A percentile compares a stretch with the other conserved stretches of the same genome.
Evolutionary conservation across 2,113 vertebrate genomes (phyloP).

Genomic region (Anoura caudifer): DNA sequence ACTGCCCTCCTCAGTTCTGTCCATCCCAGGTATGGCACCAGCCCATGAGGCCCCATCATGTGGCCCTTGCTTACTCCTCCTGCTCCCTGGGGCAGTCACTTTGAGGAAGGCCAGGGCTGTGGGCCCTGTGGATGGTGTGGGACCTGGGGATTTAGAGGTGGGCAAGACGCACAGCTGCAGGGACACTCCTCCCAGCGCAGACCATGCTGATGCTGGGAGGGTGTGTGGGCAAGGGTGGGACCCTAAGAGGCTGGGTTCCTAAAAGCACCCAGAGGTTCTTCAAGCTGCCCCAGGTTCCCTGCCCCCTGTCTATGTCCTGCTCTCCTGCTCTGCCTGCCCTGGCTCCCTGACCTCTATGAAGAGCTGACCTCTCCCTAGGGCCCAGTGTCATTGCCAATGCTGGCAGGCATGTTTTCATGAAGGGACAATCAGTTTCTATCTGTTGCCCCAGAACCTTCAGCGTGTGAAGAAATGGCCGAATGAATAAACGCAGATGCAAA

Average conservation of each 20-base stretch:
- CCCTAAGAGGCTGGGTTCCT: too few relatives aligned
- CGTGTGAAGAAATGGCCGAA: not conserved
- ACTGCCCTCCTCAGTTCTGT: not conserved
- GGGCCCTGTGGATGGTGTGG: fast-evolving
- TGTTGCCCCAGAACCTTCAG: not conserved
- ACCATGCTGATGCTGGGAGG: fast-evolving
- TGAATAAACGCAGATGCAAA: fast-evolving
- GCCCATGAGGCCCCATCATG: not conserved
- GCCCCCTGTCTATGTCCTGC: not conserved
- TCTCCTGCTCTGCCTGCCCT: not conserved
- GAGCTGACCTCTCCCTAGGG: not conserved
- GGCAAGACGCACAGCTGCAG: not conserved
- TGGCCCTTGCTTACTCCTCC: not conserved
- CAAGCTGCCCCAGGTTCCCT: fast-evolving
- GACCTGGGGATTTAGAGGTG: not conserved
- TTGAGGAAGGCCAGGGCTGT: too few relatives aligned
- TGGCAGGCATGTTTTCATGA: not conserved
- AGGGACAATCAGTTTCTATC: too few relatives aligned
- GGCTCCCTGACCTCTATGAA: not conserved
- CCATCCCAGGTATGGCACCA: not conserved
- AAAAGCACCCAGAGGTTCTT: not conserved
- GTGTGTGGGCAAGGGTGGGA: too few relatives aligned
- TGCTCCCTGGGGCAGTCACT: not conserved
- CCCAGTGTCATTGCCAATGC: not conserved
- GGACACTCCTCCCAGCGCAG: fast-evolving